Evolutionary conservation across 2,888 invertebrate species (phyloP).

Genomic region (Spilarctia lutea): DNA sequence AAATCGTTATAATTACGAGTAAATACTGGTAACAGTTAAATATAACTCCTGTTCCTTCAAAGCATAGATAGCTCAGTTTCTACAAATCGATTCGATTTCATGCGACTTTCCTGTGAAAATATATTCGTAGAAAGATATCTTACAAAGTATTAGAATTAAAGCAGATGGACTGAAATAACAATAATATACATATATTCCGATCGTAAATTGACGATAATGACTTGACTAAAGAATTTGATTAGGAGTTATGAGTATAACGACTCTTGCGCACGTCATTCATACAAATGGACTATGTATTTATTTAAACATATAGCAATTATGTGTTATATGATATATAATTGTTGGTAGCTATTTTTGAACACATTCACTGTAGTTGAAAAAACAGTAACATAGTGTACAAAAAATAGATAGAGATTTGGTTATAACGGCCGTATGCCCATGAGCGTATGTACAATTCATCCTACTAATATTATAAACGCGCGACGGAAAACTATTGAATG

Average conservation of each 20-base stretch:
- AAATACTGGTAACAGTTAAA: too few species aligned
- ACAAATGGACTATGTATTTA: neutral
- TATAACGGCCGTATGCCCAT: too few species aligned
- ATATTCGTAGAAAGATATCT: neutral
- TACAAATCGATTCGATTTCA: neutral
- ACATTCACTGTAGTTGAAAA: neutral
- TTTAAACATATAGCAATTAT: neutral
- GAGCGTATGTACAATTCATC: too few species aligned
- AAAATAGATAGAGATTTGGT: neutral
- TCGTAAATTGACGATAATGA: constrained; percentile 1
- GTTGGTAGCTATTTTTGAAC: neutral
- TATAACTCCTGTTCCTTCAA: neutral
- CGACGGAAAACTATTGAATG: too few species aligned
- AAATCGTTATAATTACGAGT: too few species aligned
- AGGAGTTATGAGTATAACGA: neutral
- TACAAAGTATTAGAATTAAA: neutral
- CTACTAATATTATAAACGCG: too few species aligned
- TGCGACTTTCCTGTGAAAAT: neutral
- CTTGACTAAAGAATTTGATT: neutral
- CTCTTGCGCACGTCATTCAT: neutral
- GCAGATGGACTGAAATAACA: neutral
- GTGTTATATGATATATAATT: neutral
- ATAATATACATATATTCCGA: neutral
- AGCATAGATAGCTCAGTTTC: neutral
- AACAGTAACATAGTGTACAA: neutral